phyloP scores from a whole-genome alignment of 2,888 invertebrate species.

The Amphipyra berbera region DNA sequence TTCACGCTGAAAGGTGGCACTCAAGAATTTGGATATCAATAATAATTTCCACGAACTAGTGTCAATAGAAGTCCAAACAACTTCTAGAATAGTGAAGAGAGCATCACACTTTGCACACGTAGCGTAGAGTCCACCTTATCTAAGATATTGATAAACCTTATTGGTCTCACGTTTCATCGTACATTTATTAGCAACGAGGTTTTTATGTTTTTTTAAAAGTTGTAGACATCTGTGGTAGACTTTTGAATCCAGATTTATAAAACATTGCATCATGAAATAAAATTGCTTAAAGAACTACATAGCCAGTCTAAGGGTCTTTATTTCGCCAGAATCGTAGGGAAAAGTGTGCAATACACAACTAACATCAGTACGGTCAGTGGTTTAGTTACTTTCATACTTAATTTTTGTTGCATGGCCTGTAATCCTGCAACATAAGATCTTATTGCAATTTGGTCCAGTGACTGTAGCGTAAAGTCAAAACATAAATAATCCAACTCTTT shows the following conservation, averaged over 20 bases:
- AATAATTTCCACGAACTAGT: conserved; percentile 36
- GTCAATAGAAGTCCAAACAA: conserved; percentile 22
- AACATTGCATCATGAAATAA: not conserved
- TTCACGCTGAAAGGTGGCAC: conserved; percentile 24
- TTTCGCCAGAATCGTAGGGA: too few relatives aligned
- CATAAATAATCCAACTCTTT: too few relatives aligned
- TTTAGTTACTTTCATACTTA: too few relatives aligned
- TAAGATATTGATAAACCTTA: conserved; percentile 25
- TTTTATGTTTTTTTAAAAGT: conserved; percentile 1
- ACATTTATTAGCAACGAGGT: conserved; percentile 11
- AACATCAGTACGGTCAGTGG: too few relatives aligned
- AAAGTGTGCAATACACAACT: too few relatives aligned
- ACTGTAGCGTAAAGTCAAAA: too few relatives aligned
- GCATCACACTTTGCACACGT: conserved; percentile 28
- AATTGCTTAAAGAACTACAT: too few relatives aligned
- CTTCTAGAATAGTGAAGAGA: conserved; percentile 23
- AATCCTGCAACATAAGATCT: too few relatives aligned
- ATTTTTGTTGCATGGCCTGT: too few relatives aligned
- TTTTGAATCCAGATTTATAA: not conserved
- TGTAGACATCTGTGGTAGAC: conserved; percentile 2
- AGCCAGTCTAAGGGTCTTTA: too few relatives aligned
- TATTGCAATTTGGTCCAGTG: too few relatives aligned
- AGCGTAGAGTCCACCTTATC: conserved; percentile 16
- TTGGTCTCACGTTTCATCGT: conserved; percentile 9
- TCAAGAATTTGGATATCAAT: conserved; percentile 35